Evolutionary conservation across 1,140 invertebrate species (phyloP).

Genomic region (Notospermus geniculatus): DNA sequence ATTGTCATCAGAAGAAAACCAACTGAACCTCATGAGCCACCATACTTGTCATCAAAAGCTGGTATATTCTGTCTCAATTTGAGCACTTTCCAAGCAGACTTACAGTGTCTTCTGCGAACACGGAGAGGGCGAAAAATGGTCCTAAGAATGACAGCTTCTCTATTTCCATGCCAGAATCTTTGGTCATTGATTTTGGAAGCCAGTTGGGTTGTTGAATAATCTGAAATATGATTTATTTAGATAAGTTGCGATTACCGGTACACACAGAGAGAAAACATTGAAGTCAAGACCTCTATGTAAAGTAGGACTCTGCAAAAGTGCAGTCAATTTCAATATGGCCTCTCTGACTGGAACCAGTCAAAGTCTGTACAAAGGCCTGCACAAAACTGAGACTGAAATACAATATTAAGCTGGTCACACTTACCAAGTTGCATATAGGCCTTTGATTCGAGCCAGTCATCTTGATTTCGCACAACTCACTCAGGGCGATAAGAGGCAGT

Average conservation of each 20-base stretch:
- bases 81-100: too few species aligned
- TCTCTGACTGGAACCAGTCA: too few species aligned
- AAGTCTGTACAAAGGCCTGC: too few species aligned
- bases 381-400: too few species aligned
- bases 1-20: too few species aligned
- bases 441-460: conserved; percentile 61
- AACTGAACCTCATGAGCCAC: too few species aligned
- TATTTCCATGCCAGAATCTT: conserved; percentile 67
- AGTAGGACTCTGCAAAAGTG: too few species aligned
- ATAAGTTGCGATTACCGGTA: background rate
- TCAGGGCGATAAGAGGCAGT: conserved; percentile 65
- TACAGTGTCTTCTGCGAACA: conserved; percentile 88
- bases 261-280: too few species aligned
- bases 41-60: too few species aligned
- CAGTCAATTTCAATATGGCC: too few species aligned
- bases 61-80: too few species aligned
- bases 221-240: conserved; percentile 25
- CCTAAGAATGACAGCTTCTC: conserved; percentile 80
- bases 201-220: conserved; percentile 67
- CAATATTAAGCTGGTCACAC: conserved; percentile 39
- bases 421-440: conserved; percentile 77
- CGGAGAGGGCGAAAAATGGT: conserved; percentile 83
- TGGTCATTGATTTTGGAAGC: conserved; percentile 67
- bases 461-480: conserved; percentile 72
- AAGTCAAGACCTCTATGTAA: too few species aligned